phyloP scores from a whole-genome alignment of 2,888 invertebrate species.

The Alentia gelatinosa region DNA sequence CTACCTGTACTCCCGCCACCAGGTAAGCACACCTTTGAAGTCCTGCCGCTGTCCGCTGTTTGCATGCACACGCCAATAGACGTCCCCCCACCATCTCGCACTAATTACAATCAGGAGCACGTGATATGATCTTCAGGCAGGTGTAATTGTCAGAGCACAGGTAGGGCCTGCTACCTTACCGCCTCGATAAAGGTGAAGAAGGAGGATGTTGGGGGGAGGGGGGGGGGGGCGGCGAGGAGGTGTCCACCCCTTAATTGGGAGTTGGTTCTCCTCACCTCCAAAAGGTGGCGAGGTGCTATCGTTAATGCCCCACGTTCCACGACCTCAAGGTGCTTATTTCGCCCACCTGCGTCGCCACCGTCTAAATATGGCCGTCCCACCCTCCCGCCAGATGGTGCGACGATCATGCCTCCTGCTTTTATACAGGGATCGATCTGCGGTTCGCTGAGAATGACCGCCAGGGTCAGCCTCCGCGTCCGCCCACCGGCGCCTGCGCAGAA shows the following conservation, averaged over 20 bases:
- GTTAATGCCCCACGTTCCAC: background rate
- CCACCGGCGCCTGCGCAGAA: background rate
- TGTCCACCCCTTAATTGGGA: background rate
- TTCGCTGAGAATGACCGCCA: background rate
- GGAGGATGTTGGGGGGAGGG: background rate
- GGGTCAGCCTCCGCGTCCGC: background rate
- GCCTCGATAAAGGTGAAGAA: background rate
- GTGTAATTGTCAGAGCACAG: background rate
- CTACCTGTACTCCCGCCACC: background rate
- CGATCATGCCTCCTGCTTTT: background rate
- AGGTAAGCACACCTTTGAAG: background rate
- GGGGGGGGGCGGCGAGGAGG: background rate
- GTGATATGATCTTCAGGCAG: background rate
- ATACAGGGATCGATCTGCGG: background rate
- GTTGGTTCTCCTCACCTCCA: background rate
- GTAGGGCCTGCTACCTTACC: background rate
- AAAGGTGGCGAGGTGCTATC: background rate
- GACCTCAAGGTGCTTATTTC: background rate
- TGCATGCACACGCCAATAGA: background rate
- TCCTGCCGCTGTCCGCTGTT: background rate
- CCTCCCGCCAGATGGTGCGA: background rate
- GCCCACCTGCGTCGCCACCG: background rate
- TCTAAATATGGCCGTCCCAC: background rate
- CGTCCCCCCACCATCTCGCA: background rate
- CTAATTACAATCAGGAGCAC: background rate